phyloP scores from a whole-genome alignment of 2,113 vertebrate genomes.

The Aleadryas rufinucha region DNA sequence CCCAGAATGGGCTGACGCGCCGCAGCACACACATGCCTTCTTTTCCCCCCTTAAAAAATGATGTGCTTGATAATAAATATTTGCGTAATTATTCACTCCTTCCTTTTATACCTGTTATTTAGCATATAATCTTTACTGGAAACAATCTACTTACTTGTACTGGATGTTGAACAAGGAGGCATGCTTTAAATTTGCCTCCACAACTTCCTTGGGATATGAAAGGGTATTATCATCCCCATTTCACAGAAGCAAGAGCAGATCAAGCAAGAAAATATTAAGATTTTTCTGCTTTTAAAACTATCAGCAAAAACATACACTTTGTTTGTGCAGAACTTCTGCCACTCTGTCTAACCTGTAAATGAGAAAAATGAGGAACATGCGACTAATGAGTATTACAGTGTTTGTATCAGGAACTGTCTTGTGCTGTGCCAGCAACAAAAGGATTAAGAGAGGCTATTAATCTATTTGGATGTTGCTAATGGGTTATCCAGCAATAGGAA shows the following conservation, averaged over 20 bases:
- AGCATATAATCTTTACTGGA: not conserved
- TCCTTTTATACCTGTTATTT: not conserved
- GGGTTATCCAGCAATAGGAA: not conserved
- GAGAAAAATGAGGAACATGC: not conserved
- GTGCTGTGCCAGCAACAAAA: not conserved
- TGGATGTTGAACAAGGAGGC: not conserved
- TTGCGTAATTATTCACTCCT: not conserved
- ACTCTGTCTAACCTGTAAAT: not conserved
- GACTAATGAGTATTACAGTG: not conserved
- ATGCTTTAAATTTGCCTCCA: not conserved
- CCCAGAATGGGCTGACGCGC: no score
- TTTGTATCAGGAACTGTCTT: not conserved
- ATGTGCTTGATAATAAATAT: not conserved
- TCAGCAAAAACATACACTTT: not conserved
- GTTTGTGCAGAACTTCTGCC: not conserved
- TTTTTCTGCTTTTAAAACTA: not conserved
- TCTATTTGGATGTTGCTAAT: not conserved
- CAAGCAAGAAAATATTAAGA: not conserved
- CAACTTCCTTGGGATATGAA: not conserved
- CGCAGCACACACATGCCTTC: accelerated
- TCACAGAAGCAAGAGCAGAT: not conserved
- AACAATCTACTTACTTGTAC: not conserved
- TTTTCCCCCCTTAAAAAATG: not conserved
- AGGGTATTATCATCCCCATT: not conserved
- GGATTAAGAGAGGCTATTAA: not conserved